Conservation (phyloP, 2,113 vertebrate species). For the Amphilophus citrinellus region DNA sequence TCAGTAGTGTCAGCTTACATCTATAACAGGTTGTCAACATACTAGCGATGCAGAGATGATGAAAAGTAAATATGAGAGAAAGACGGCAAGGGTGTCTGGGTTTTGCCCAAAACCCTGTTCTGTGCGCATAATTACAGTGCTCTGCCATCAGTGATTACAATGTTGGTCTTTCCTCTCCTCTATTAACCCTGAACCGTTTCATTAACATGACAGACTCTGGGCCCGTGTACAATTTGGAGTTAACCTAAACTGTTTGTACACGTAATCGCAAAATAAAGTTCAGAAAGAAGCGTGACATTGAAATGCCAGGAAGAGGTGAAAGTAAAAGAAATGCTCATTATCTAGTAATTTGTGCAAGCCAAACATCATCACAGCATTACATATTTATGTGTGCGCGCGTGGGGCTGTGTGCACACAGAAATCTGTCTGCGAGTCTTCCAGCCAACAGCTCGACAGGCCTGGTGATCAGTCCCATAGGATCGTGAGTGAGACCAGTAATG, state of each 20-base stretch:
- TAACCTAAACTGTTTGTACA: conserved; percentile 66
- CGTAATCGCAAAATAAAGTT: conserved; percentile 55
- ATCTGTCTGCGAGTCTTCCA: conserved; percentile 45
- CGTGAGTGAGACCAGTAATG: conserved; percentile 66
- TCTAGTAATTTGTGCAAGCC: conserved; percentile 49
- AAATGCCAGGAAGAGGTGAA: conserved; percentile 26
- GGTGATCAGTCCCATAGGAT: conserved; percentile 76
- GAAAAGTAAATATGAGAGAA: conserved; percentile 61
- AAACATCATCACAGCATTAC: conserved; percentile 57
- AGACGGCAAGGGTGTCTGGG: conserved; percentile 62
- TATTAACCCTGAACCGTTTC: conserved; percentile 75
- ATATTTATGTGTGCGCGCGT: conserved; percentile 47
- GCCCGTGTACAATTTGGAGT: conserved; percentile 68
- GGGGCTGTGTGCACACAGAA: conserved; percentile 13
- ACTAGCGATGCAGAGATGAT: conserved; percentile 39
- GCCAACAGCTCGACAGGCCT: conserved; percentile 64
- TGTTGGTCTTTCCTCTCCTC: conserved; percentile 73
- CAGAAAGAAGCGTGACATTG: conserved; percentile 8
- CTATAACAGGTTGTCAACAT: conserved; percentile 59
- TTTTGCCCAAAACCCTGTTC: conserved; percentile 71
- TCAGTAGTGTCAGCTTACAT: conserved; percentile 22
- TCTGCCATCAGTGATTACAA: conserved; percentile 70
- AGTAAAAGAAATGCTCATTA: conserved; percentile 50
- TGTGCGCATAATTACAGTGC: conserved; percentile 71
- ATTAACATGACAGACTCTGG: conserved; percentile 73